Base-by-base conservation (phyloP, 1,140 invertebrate genomes). In the Drosophila albomicans region DNA sequence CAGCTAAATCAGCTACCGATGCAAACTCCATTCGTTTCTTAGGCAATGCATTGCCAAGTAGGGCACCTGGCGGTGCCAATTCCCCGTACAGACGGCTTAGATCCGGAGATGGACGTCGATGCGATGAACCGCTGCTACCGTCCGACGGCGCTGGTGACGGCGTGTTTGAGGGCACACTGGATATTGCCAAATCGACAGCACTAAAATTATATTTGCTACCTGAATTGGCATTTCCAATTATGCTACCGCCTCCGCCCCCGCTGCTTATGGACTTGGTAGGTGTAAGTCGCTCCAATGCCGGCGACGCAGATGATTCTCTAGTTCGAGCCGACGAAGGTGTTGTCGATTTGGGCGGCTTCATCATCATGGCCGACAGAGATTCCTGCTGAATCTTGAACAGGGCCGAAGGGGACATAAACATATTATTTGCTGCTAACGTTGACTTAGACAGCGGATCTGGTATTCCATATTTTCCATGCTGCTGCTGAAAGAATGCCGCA, bases 381-480 rank as follows among this genome's bases (percentile, higher is more conserved):
- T 94, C 94, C 77, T 94, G 93, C 85, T 94, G 92, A 1, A 93
- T 88, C 62, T 93, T 94, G 69, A 94, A 93, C 66, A 94, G 86
- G 25, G 93, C 86, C 69, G 93, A 93, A 11, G 93, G 93, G 45
- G 93, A 94, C 75, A 95, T 92, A 52, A 95, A 95, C 94, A 95
- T 95, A 78, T 95, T 95, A 76, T 95, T 95, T 2, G 95, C 95
- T 0, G 95, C 95, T 70, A 95, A 91, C 30, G 95, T 95, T n/a
- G 94, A 94, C 79, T 95, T 95, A 0, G 95, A 95, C 93, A 95
- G 94, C 0, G 95, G 95, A 93, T 95, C 95, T 1, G 95, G 95
- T 78, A 95, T 94, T 13, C 86, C 85, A 35, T 91, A 92, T 68
- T 92, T 92, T 58, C 81, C 81, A 54, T 91, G 88, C 15, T 91